These are phyloP conservation scores for Drosophila kanapiae DNA, from an alignment of 1,140 invertebrate genomes.

Conservation along the genomic window DNA sequence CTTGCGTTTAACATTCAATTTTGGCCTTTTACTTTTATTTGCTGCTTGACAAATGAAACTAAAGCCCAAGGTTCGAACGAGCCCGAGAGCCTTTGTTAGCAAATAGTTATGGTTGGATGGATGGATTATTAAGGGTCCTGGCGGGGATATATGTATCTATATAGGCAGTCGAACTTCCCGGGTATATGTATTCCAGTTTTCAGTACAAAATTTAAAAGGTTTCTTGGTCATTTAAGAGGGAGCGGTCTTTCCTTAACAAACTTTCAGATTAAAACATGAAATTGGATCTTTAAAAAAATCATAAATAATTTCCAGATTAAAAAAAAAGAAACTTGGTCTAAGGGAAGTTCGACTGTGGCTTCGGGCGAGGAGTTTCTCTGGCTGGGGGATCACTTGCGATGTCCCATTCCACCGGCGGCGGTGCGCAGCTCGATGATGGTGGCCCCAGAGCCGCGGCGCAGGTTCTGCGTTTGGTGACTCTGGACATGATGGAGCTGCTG, in stretches of 20 bases:
- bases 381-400: conserved; percentile 57
- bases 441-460: conserved; percentile 63
- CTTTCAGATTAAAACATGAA: background rate
- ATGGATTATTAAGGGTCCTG: background rate
- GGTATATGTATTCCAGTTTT: background rate
- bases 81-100: conserved; percentile 19
- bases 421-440: conserved; percentile 69
- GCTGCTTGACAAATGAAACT: conserved; percentile 84
- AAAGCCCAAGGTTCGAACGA: conserved; percentile 65
- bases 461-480: conserved; percentile 54
- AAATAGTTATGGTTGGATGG: background rate
- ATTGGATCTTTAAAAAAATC: background rate
- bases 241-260: too few relatives aligned
- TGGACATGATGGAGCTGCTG: conserved; percentile 45
- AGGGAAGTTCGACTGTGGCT: conserved; percentile 11
- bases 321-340: background rate
- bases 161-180: conserved; percentile 8
- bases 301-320: background rate
- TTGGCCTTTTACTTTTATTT: conserved; percentile 82
- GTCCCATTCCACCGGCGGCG: conserved; percentile 10
- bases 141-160: background rate
- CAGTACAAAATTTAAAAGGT: too few relatives aligned
- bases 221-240: background rate
- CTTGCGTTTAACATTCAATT: conserved; percentile 11
- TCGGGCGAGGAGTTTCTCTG: background rate